A percentile compares a stretch with the other conserved stretches of the same genome.
Evolutionary conservation across 2,797 vertebrate genomes (phyloP).

Genomic region (Peromyscus nudipes): DNA sequence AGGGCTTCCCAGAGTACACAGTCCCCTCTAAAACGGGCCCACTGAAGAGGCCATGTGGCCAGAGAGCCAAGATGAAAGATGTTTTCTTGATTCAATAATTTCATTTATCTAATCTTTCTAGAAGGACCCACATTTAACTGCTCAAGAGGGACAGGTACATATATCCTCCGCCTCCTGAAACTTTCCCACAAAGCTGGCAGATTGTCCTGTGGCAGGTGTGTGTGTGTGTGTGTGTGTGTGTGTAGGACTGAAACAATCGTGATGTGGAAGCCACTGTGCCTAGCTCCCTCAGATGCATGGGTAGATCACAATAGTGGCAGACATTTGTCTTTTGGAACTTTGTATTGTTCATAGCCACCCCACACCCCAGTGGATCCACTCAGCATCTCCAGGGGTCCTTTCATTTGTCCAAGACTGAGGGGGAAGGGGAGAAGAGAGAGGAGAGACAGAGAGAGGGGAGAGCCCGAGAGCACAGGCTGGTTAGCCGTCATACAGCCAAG

Average conservation of each 20-base stretch:
- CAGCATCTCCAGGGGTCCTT: not conserved
- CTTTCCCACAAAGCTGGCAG: not conserved
- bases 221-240: too few species aligned
- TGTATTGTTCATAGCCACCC: not conserved
- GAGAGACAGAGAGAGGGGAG: not conserved
- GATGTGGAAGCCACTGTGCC: not conserved
- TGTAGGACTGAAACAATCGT: rapidly evolving
- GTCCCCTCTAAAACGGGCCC: not conserved
- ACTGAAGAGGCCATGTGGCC: not conserved
- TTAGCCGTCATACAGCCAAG: not conserved
- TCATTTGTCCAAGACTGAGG: not conserved
- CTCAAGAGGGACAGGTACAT: not conserved
- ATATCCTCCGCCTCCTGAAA: too few species aligned
- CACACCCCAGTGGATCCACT: too few species aligned
- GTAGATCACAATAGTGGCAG: not conserved
- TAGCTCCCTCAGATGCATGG: not conserved
- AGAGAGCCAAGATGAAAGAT: not conserved
- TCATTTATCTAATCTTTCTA: not conserved
- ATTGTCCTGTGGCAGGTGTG: not conserved
- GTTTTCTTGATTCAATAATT: not conserved
- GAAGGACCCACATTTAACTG: not conserved
- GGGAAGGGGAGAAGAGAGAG: not conserved
- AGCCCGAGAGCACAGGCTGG: not conserved
- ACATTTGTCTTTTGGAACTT: not conserved
- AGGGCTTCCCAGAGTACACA: not conserved